These are phyloP conservation scores for Drosophila fungiperda DNA, from an alignment of 2,888 invertebrate genomes.

Conservation along the genomic window DNA sequence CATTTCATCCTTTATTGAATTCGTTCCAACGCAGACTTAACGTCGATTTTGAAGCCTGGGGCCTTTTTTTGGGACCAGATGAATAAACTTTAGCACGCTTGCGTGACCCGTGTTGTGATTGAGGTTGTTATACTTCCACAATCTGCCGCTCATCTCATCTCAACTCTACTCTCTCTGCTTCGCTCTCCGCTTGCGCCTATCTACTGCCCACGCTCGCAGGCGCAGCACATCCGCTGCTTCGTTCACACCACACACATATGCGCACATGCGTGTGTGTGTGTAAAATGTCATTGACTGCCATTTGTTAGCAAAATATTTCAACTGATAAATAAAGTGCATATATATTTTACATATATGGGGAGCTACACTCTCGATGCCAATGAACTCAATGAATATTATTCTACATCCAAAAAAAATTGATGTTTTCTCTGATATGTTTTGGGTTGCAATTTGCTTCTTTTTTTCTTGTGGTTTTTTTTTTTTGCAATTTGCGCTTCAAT, in stretches of 20 bases:
- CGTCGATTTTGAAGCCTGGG: constrained; percentile 63
- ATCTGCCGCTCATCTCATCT: constrained; percentile 23
- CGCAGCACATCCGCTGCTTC: constrained; percentile 57
- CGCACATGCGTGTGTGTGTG: constrained; percentile 22
- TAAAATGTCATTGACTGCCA: constrained; percentile 81
- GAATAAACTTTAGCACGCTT: constrained; percentile 75
- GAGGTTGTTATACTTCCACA: constrained; percentile 10
- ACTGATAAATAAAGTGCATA: constrained; percentile 77
- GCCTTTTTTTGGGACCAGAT: constrained; percentile 63
- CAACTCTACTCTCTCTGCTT: constrained; percentile 10
- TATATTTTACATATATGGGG: constrained; percentile 20
- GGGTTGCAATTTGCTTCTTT: constrained; percentile 45
- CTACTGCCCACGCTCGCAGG: constrained; percentile 51
- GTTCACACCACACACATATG: constrained; percentile 11
- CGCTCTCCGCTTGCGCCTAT: constrained; percentile 6
- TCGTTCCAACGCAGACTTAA: constrained; percentile 33
- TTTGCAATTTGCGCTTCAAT: constrained; percentile 71
- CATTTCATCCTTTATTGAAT: not conserved
- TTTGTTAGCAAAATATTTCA: constrained; percentile 79
- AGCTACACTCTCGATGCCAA: constrained; percentile 55
- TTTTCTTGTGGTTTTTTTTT: constrained; percentile 22
- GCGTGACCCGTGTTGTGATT: constrained; percentile 69
- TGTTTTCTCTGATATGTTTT: constrained; percentile 29
- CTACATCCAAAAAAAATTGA: constrained; percentile 37
- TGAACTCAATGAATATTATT: constrained; percentile 63